Percentiles rank a stretch among this genome's conserved stretches.
Conservation (phyloP, 2,113 vertebrate genomes). For the Rynchops niger region DNA sequence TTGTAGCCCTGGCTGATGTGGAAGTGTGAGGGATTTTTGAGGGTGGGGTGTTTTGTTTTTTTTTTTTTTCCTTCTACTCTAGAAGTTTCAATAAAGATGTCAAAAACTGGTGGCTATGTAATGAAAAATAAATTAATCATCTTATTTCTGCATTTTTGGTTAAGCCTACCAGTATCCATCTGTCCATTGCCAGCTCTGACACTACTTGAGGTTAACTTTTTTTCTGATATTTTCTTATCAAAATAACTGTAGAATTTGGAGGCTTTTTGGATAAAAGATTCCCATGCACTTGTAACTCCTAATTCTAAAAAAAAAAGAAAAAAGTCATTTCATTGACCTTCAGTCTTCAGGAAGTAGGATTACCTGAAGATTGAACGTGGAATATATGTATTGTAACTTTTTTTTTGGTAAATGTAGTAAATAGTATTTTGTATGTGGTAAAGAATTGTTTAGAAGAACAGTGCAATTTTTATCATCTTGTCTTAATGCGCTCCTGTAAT, state of each 20-base stretch:
- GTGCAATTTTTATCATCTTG: neutral
- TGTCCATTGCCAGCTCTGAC: neutral
- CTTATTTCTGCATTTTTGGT: neutral
- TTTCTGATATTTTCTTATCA: neutral
- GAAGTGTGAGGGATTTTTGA: neutral
- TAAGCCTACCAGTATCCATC: neutral
- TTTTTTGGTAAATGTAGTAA: neutral
- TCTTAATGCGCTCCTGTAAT: neutral
- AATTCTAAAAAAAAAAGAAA: neutral
- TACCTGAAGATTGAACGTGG: neutral
- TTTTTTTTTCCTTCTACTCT: neutral
- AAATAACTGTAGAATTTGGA: neutral
- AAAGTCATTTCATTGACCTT: neutral
- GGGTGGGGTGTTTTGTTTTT: neutral
- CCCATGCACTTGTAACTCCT: neutral
- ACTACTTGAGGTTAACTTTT: neutral
- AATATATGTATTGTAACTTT: neutral
- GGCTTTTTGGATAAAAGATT: neutral
- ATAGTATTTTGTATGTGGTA: neutral
- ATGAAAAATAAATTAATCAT: neutral
- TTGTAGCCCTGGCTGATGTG: neutral
- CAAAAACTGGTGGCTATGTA: neutral
- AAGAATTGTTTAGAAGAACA: neutral
- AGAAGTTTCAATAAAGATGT: neutral
- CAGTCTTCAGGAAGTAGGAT: neutral